Evolutionary conservation across 1,140 invertebrate genomes (phyloP).

Genomic region (Trachymyrmex septentrionalis): DNA sequence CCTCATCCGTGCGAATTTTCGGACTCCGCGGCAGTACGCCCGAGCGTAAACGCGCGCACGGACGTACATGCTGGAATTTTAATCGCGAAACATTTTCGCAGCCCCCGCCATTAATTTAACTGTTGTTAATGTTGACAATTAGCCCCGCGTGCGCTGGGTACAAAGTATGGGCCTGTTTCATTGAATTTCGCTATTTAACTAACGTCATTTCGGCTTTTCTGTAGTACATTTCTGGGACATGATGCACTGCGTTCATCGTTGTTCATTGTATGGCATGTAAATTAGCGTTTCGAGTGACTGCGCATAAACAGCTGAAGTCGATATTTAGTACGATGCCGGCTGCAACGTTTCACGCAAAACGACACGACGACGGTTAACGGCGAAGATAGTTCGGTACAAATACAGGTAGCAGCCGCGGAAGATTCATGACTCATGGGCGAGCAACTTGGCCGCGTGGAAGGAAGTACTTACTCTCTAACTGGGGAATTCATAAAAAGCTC

Average conservation of each 20-base stretch:
- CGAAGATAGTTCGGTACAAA: neutral
- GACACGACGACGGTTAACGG: slow-evolving; percentile 12
- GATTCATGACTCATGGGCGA: slow-evolving; percentile 24
- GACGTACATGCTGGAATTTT: slow-evolving; percentile 53
- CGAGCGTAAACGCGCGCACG: slow-evolving; percentile 34
- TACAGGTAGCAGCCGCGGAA: neutral
- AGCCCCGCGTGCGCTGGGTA: slow-evolving; percentile 38
- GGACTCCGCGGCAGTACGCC: neutral
- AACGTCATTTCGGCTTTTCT: slow-evolving; percentile 38
- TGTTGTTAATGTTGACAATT: slow-evolving; percentile 63
- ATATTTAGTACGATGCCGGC: slow-evolving; percentile 28
- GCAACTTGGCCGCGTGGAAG: slow-evolving; percentile 39
- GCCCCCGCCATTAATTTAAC: slow-evolving; percentile 55
- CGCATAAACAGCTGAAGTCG: slow-evolving; percentile 18
- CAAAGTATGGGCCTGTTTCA: slow-evolving; percentile 47
- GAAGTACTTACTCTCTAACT: slow-evolving; percentile 40
- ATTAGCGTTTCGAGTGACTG: slow-evolving; percentile 43
- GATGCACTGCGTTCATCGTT: slow-evolving; percentile 13
- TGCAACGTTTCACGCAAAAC: slow-evolving; percentile 17
- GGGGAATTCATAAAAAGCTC: slow-evolving; percentile 49
- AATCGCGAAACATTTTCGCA: slow-evolving; percentile 62
- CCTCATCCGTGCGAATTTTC: slow-evolving; percentile 27
- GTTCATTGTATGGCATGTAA: slow-evolving; percentile 29
- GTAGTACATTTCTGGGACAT: slow-evolving; percentile 43
- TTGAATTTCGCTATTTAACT: slow-evolving; percentile 44